Evolutionary conservation across 2,113 vertebrate genomes (phyloP), one percentile per base, ranked within the genome.

Genomic region (Solea senegalensis): DNA sequence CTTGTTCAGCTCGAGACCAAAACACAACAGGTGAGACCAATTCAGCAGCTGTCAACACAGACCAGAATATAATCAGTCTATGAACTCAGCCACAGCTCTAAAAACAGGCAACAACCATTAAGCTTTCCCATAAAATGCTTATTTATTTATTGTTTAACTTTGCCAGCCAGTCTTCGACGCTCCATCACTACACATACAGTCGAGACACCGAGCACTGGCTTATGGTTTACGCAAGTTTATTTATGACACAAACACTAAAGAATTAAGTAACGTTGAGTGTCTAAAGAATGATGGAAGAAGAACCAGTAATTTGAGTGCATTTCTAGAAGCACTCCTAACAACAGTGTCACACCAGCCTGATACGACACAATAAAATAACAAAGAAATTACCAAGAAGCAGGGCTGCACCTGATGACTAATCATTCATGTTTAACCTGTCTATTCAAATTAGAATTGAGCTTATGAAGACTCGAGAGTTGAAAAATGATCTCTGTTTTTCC

Each of bases 11-110:
- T 81, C 54, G 62, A 82, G 89, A 84, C 84, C 81, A 52, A 84
- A 89, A 88, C 86, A 89, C 86, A 89, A 87, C 89, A 90, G 86
- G 89, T 90, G 86, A 91, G 80, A 65, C 73, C 78, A 88, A 88
- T 90, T 82, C 85, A 88, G 80, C 79, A 86, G 87, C 89, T 88
- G 87, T 88, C 90, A 89, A 67, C 86, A 83, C 80, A 61, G 60
- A 77, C 76, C 62, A 78, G 69, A 81, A 86, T 76, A 81, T 89
- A 85, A 89, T 86, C 82, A 83, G 70, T 90, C 74, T 75, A 84
- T 89, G 80, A 84, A 78, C n/a, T 8, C 54, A 56, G 74, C 69
- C n/a, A 9, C 63, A 67, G 53, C 65, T 57, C 66, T 46, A 65
- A 63, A 55, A 81, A 77, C 66, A 76, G 58, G 66, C 74, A 61